phyloP scores from a whole-genome alignment of 2,888 invertebrate species.

The Petrolisthes cinctipes region DNA sequence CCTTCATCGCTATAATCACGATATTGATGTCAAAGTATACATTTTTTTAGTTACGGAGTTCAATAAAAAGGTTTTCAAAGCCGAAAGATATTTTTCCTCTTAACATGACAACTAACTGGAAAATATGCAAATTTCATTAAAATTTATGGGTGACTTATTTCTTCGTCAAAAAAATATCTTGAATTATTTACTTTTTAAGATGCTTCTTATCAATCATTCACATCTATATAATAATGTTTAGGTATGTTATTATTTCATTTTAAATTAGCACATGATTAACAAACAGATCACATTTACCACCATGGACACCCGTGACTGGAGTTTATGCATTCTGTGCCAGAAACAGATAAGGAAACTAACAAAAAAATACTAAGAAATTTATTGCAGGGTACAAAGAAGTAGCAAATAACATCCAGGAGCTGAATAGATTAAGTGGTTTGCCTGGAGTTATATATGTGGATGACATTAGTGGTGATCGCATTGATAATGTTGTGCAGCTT shows the following conservation, averaged over 20 bases:
- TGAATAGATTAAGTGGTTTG: slow-evolving; percentile 11
- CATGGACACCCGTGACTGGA: slow-evolving; percentile 19
- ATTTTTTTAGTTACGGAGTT: background rate
- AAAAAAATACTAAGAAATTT: slow-evolving; percentile 26
- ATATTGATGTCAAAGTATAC: background rate
- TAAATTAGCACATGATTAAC: too few species aligned
- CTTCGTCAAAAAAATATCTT: background rate
- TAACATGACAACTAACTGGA: background rate
- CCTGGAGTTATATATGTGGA: background rate
- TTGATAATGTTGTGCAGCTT: slow-evolving; percentile 17
- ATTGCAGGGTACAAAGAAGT: slow-evolving; percentile 16
- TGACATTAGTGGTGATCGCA: slow-evolving; percentile 23
- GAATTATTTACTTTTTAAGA: background rate
- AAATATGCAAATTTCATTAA: background rate
- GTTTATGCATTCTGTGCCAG: slow-evolving; percentile 6
- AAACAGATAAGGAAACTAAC: slow-evolving; percentile 7
- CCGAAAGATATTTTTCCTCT: slow-evolving; percentile 5
- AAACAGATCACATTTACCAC: background rate
- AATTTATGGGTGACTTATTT: background rate
- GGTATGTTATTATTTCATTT: too few species aligned
- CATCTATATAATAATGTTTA: too few species aligned
- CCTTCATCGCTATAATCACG: background rate
- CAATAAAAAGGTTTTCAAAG: background rate
- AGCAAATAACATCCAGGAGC: slow-evolving; percentile 29
- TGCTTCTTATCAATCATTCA: background rate